Evolutionary conservation across 2,797 vertebrate genomes (phyloP), one percentile per base, ranked within the genome.

Genomic region (Gambelia wislizenii): DNA sequence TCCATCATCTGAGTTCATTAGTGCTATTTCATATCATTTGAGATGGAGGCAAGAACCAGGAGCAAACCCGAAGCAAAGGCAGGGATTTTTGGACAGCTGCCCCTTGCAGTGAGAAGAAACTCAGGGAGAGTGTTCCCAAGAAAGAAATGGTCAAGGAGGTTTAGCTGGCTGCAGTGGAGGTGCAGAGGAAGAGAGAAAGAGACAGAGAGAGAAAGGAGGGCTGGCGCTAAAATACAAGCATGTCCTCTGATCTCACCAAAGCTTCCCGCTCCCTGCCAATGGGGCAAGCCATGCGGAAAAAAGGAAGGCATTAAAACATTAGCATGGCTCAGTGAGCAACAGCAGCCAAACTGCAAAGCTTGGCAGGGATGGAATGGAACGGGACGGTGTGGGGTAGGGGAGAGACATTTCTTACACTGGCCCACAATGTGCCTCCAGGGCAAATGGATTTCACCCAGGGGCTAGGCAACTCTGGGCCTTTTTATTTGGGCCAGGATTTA

Each of bases 201-300:
- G 3, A 12, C 8, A 14, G 7, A 25, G 13, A 36, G 30, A 7
- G n/a, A 12, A 52, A 36, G 18, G 20, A 59, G 33, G 74, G 83
- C 25, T 77, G 12, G 83, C 72, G 92, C 79, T 84, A 56, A 16
- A 89, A 49, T 6, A 91, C 30, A 70, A 90, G 90, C 85, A 84
- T 1, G 6, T 77, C 0, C 0, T 78, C 84, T 89, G 56, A 83
- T 89, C 85, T 91, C 91, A 92, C 89, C 87, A 74, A 80, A 0
- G 78, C 89, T 87, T 88, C 47, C 49, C 88, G 88, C 70, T 91
- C 2, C 33, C 69, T 88, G 91, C 91, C 92, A 91, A 86, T 86
- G 89, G 93, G 72, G 81, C 39, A 92, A 91, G 27, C 91, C 89
- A 86, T 69, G 93, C 94, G 95, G 93, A 94, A 95, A 94, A 85